Conservation (phyloP, 2,797 vertebrate species). For the Tokudaia muenninki region DNA sequence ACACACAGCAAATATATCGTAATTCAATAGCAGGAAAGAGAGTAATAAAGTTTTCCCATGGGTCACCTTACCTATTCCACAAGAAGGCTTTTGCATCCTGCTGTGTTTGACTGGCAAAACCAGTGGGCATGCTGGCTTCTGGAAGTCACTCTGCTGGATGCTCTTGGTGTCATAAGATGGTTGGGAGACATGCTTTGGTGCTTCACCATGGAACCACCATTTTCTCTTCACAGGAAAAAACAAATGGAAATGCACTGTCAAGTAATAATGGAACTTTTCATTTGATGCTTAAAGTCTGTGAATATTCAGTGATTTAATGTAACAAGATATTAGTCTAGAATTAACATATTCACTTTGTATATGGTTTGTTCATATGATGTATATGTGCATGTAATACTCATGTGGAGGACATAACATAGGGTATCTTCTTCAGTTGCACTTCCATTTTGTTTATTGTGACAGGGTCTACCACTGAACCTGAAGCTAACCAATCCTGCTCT, state of each 20-base stretch:
- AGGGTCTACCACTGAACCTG: not conserved
- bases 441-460: not conserved
- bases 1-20: not conserved
- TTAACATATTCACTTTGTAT: not conserved
- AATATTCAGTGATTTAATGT: constrained; percentile 12
- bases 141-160: constrained; percentile 80
- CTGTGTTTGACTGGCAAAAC: constrained; percentile 69
- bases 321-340: not conserved
- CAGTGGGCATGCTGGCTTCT: constrained; percentile 63
- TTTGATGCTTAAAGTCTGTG: not conserved
- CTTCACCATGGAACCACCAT: constrained; percentile 76
- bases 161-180: constrained; percentile 79
- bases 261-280: not conserved
- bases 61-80: constrained; percentile 84
- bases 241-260: constrained; percentile 57
- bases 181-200: not conserved
- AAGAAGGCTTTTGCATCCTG: constrained; percentile 71
- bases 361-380: not conserved
- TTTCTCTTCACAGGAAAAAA: constrained; percentile 72
- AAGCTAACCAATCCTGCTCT: not conserved
- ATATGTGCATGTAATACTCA: not conserved
- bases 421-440: not conserved
- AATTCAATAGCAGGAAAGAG: not conserved
- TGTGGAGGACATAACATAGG: too few relatives aligned
- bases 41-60: not conserved